Evolutionary conservation across 2,888 invertebrate genomes (phyloP).

Genomic region (Tipula vernalis): DNA sequence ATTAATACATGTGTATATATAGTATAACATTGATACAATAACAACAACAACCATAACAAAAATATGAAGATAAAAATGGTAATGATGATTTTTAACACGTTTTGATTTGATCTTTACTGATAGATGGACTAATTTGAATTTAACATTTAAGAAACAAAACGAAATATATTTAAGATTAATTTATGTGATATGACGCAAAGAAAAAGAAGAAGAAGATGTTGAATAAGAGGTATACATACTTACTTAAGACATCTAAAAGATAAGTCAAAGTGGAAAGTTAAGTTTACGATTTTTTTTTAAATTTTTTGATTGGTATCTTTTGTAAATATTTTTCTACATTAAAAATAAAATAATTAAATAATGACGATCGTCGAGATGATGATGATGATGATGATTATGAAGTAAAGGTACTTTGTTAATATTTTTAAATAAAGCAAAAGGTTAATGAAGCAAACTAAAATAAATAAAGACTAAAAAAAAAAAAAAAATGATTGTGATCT

Average conservation of each 20-base stretch:
- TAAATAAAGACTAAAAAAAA: background rate
- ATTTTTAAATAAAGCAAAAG: background rate
- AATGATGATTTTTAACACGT: background rate
- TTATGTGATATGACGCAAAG: background rate
- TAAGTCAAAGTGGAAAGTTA: conserved; percentile 4
- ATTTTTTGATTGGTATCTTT: background rate
- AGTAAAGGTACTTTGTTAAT: background rate
- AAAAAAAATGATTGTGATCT: background rate
- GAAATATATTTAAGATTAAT: conserved; percentile 4
- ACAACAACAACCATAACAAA: too few species aligned
- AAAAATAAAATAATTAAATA: background rate
- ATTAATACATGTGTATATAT: background rate
- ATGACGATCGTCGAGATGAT: background rate
- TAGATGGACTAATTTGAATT: conserved; percentile 4
- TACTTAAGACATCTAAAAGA: background rate
- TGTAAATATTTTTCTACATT: background rate
- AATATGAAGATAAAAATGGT: background rate
- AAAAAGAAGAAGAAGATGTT: background rate
- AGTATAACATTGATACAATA: too few species aligned
- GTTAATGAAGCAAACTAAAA: background rate
- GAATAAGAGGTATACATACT: background rate
- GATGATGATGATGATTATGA: background rate
- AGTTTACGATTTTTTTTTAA: background rate
- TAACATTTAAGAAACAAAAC: conserved; percentile 4
- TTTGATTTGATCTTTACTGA: conserved; percentile 4